Percentiles rank a stretch among this genome's conserved stretches.
phyloP scores from a whole-genome alignment of 2,888 invertebrate genomes.

The Suillia variegata region DNA sequence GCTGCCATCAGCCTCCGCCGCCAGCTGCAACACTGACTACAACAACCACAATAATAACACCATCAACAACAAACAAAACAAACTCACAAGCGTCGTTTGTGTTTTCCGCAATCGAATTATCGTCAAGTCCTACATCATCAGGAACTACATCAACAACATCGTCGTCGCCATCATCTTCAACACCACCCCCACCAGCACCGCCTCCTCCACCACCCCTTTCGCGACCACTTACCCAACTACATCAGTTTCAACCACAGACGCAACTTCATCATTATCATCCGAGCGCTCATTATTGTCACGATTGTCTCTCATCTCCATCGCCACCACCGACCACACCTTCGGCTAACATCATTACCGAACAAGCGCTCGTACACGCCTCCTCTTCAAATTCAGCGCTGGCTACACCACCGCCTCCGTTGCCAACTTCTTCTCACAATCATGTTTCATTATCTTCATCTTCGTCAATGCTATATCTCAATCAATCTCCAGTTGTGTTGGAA shows the following conservation, averaged over 20 bases:
- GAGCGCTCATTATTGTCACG: constrained; percentile 41
- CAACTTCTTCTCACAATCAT: constrained; percentile 7
- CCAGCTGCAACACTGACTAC: constrained; percentile 22
- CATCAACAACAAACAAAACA: constrained; percentile 27
- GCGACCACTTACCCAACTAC: constrained; percentile 26
- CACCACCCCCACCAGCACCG: constrained; percentile 37
- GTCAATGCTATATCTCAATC: not conserved
- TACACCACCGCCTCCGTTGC: constrained; percentile 16
- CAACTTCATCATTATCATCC: constrained; percentile 20
- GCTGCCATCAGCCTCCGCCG: constrained; percentile 50
- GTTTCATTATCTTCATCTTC: constrained; percentile 5
- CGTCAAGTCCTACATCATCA: too few species aligned
- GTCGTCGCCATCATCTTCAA: constrained; percentile 37
- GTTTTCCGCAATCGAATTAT: too few species aligned
- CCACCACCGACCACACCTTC: constrained; percentile 34
- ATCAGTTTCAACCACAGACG: too few species aligned
- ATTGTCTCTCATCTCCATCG: constrained; percentile 46
- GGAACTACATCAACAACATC: constrained; percentile 36
- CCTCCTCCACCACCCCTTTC: constrained; percentile 31
- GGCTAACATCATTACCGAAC: constrained; percentile 50
- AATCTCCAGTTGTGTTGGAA: constrained; percentile 38
- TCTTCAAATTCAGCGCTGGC: constrained; percentile 30
- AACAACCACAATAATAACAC: constrained; percentile 19
- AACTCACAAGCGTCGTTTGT: constrained; percentile 43
- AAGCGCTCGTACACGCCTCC: constrained; percentile 47